Base-by-base conservation (phyloP, 1,140 invertebrate genomes). In the Pantala flavescens region DNA sequence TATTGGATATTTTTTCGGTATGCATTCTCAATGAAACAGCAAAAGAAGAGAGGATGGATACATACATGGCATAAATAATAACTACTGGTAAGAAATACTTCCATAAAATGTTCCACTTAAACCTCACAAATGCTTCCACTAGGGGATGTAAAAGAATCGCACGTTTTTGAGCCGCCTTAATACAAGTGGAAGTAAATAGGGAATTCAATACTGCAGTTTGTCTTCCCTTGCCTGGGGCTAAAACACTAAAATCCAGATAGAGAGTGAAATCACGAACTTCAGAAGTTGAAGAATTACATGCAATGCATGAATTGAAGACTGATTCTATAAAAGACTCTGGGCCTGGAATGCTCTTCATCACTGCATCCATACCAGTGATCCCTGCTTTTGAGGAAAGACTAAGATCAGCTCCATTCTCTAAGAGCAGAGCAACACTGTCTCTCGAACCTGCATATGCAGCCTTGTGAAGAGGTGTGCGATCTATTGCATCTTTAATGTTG, bases 101-200 rank as follows among this genome's bases (percentile, higher is more conserved):
- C 74, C 82, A 77, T 14, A 85, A 78, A 74, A 78, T 81, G 21
- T 80, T 79, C 85, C 84, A 86, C 74, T 86, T 86, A 0, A 86
- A 76, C 24, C 79, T 78, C 14, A 86, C 80, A 74, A 85, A 85
- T 19, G 81, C 79, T 76, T 85, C 83, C 11, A 84, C 77, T 10
- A 86, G 73, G 7, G 85, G 85, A 78, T 86, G 85, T 42, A 81
- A 80, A 10, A 85, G 78, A 19, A 84, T 77, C 79, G 71, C 3
- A 77, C 73, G 11, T 73, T 73, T 36, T 36, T 36, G 28, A 9
- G 28, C 28, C 9, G 28, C 28, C 28, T 36, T 36, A 36, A 36
- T 36, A 9, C 28, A 36, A 36, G 28, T 5, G 28, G 28, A 36
- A 36, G 28, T 36, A 9, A 36, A 36, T 9, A 36, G 9, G 9